Percentiles rank a stretch among this genome's conserved stretches.
Evolutionary conservation across 2,797 vertebrate genomes (phyloP).

Genomic region (Scolopax rusticola): DNA sequence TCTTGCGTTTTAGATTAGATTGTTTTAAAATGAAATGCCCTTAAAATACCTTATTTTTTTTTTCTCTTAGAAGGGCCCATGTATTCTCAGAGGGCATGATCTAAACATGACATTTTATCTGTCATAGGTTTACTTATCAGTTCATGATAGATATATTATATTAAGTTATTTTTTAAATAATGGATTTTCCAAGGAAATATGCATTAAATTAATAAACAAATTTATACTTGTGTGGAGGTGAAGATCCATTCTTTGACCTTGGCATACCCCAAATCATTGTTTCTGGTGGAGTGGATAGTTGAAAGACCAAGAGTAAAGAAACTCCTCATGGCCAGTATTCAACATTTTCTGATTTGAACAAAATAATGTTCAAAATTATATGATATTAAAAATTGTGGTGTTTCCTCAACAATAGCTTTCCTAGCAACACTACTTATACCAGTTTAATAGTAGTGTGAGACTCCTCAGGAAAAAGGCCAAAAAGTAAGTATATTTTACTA

Average conservation of each 20-base stretch:
- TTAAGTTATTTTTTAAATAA: not conserved
- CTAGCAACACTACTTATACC: not conserved
- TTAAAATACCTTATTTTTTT: not conserved
- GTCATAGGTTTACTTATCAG: not conserved
- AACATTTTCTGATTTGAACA: not conserved
- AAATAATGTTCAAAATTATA: not conserved
- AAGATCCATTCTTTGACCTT: not conserved
- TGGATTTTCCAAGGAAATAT: not conserved
- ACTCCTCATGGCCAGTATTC: not conserved
- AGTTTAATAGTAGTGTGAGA: not conserved
- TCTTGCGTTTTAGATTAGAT: not conserved
- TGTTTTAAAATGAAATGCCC: not conserved
- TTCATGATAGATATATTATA: not conserved
- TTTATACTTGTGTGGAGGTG: not conserved
- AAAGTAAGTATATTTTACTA: not conserved
- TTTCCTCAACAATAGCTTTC: not conserved
- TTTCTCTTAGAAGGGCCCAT: not conserved
- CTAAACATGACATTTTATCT: not conserved
- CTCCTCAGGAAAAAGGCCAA: not conserved
- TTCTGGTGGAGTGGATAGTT: not conserved
- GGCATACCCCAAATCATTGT: not conserved
- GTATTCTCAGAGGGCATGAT: not conserved
- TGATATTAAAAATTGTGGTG: not conserved
- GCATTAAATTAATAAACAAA: not conserved
- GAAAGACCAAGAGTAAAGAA: not conserved